Percentiles rank a stretch among this genome's conserved stretches.
phyloP scores from a whole-genome alignment of 2,113 vertebrate species.

The Chamaetylas fuelleborni region DNA sequence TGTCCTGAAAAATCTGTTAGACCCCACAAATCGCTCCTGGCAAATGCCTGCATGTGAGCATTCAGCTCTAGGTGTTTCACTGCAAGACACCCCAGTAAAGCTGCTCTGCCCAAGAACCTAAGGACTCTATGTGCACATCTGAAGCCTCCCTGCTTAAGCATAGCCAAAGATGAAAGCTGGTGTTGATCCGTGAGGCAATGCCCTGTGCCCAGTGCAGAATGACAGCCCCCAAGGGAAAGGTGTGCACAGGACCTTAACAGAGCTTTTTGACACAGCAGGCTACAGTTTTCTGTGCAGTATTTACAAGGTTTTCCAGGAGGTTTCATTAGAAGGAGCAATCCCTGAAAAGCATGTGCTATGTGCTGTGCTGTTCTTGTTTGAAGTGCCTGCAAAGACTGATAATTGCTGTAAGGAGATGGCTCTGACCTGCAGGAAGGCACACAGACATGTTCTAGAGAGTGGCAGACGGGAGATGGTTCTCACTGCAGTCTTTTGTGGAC shows the following conservation, averaged over 20 bases:
- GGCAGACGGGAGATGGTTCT: not conserved
- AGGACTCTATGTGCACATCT: not conserved
- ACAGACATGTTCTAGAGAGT: not conserved
- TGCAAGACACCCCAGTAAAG: not conserved
- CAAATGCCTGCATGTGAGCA: not conserved
- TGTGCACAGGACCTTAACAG: accelerated
- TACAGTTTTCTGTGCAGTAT: not conserved
- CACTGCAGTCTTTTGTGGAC: not conserved
- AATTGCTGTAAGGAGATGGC: not conserved
- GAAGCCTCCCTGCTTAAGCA: accelerated
- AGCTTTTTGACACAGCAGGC: not conserved
- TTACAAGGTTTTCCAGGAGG: not conserved
- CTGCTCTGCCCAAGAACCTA: not conserved
- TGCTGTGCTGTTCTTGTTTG: not conserved
- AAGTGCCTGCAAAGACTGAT: not conserved
- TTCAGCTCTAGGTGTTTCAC: not conserved
- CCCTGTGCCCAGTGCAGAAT: not conserved
- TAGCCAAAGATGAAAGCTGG: not conserved
- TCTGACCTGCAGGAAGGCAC: not conserved
- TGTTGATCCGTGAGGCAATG: not conserved
- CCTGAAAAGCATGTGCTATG: not conserved
- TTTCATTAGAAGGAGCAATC: not conserved
- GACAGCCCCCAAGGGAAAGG: not conserved
- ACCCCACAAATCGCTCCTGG: not conserved
- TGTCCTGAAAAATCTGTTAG: not conserved